A percentile compares a stretch with the other conserved stretches of the same genome.
phyloP scores from a whole-genome alignment of 2,888 invertebrate genomes.

The Capitulum mitella region DNA sequence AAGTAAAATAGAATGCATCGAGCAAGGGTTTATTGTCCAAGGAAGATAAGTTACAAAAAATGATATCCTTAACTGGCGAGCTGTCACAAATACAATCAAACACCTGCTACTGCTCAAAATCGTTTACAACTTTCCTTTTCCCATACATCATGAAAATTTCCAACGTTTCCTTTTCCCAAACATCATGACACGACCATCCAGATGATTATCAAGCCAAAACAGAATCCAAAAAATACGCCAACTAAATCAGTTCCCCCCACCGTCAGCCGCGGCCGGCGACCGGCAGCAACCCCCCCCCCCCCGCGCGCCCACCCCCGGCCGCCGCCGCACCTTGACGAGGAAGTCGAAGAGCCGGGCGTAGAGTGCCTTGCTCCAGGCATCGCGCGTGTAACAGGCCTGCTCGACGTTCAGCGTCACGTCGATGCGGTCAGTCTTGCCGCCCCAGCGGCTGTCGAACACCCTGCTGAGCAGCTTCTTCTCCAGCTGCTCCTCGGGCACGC shows the following conservation, averaged over 20 bases:
- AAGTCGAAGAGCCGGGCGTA: slow-evolving; percentile 58
- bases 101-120: too few species aligned
- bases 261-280: too few species aligned
- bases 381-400: slow-evolving; percentile 56
- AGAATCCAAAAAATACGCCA: background rate
- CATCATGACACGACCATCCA: too few species aligned
- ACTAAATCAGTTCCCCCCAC: too few species aligned
- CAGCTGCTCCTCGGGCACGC: slow-evolving; percentile 51
- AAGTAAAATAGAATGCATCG: too few species aligned
- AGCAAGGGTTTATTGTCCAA: too few species aligned
- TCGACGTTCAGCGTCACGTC: slow-evolving; percentile 57
- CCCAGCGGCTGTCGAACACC: slow-evolving; percentile 61
- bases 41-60: too few species aligned
- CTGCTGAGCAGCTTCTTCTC: slow-evolving; percentile 54
- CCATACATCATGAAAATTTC: too few species aligned
- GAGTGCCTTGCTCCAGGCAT: slow-evolving; percentile 58
- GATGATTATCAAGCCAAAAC: background rate
- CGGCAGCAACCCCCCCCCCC: background rate
- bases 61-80: too few species aligned
- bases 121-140: too few species aligned
- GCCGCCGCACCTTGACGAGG: slow-evolving; percentile 48
- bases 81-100: too few species aligned
- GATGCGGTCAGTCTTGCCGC: slow-evolving; percentile 55
- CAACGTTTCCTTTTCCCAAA: too few species aligned
- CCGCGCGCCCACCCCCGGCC: background rate